Conservation (phyloP, 2,113 vertebrate species). For the Epinephelus fuscoguttatus region DNA sequence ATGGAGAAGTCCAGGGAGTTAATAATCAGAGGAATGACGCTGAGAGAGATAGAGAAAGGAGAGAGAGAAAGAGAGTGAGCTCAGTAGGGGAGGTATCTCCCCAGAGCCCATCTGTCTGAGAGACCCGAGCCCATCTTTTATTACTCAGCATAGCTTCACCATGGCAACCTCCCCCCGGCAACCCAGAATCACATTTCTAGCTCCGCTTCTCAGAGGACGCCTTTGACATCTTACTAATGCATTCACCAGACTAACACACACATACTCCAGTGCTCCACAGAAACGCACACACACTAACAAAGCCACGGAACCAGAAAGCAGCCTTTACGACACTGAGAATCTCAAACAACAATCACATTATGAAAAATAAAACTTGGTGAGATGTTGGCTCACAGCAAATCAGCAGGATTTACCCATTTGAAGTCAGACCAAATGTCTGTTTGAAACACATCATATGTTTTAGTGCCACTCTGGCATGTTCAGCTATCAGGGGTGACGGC, state of each 20-base stretch:
- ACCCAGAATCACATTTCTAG: slow-evolving; percentile 76
- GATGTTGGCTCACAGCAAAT: background rate
- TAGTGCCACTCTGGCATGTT: background rate
- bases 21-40: slow-evolving; percentile 25
- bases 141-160: slow-evolving; percentile 79
- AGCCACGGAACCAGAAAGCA: slow-evolving; percentile 20
- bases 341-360: background rate
- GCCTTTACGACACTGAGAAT: slow-evolving; percentile 7
- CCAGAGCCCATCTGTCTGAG: slow-evolving; percentile 68
- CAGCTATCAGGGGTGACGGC: background rate
- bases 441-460: background rate
- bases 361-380: background rate
- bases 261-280: slow-evolving; percentile 30
- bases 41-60: slow-evolving; percentile 23
- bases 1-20: slow-evolving; percentile 11
- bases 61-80: slow-evolving; percentile 29
- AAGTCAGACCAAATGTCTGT: background rate
- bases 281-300: slow-evolving; percentile 18
- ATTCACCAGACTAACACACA: slow-evolving; percentile 56
- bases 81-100: slow-evolving; percentile 64
- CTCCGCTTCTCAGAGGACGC: slow-evolving; percentile 69
- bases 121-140: slow-evolving; percentile 74
- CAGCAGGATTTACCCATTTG: slow-evolving; percentile 16
- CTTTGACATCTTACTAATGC: slow-evolving; percentile 77
- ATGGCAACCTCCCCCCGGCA: slow-evolving; percentile 73